A percentile compares a stretch with the other conserved stretches of the same genome.
Evolutionary conservation across 2,888 invertebrate genomes (phyloP).

Genomic region (Cyaniris semiargus): DNA sequence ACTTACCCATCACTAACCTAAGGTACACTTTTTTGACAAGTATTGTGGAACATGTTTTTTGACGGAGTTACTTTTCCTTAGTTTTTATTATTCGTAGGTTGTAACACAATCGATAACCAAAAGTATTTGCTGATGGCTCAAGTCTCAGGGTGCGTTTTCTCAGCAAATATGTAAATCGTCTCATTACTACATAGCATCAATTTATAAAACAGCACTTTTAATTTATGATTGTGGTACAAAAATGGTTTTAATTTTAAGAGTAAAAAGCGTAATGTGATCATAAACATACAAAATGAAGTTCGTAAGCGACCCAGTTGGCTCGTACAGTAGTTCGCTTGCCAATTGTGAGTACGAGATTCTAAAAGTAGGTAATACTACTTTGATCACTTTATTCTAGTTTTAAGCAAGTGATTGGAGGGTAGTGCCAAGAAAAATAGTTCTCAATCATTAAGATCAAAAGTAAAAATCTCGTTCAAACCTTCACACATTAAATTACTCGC

Average conservation of each 20-base stretch:
- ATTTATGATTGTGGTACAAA: background rate
- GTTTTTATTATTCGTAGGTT: too few species aligned
- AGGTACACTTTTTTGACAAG: too few species aligned
- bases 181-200: too few species aligned
- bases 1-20: too few species aligned
- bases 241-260: background rate
- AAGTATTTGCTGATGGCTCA: too few species aligned
- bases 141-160: too few species aligned
- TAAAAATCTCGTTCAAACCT: too few species aligned
- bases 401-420: background rate
- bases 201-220: background rate
- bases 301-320: slow-evolving; percentile 11
- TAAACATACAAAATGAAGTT: slow-evolving; percentile 11
- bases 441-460: background rate
- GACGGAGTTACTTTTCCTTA: too few species aligned
- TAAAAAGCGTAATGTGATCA: slow-evolving; percentile 3
- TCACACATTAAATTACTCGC: too few species aligned
- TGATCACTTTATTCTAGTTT: slow-evolving; percentile 4
- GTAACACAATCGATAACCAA: too few species aligned
- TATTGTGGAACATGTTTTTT: too few species aligned
- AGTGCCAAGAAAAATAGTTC: background rate
- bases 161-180: too few species aligned
- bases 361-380: slow-evolving; percentile 3
- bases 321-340: background rate
- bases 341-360: background rate